Evolutionary conservation across 2,888 invertebrate species (phyloP).

Genomic region (Leucophenga montana): DNA sequence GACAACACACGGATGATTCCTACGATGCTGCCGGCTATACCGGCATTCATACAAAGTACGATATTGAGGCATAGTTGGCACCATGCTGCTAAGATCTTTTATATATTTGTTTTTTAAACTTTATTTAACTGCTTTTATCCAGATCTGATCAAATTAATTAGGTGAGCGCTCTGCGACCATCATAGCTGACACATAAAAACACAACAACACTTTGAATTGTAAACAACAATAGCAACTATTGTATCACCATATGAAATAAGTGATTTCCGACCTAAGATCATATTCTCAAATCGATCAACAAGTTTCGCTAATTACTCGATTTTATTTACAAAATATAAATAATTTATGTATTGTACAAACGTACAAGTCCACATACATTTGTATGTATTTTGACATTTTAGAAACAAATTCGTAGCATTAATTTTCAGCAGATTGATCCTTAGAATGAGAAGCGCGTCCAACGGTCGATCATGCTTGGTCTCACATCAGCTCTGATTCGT

Average conservation of each 20-base stretch:
- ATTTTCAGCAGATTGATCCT: not conserved
- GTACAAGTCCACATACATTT: no score
- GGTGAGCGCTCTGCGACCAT: not conserved
- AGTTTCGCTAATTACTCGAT: no score
- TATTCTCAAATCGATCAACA: no score
- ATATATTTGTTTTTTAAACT: not conserved
- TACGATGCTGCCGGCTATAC: no score
- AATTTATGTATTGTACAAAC: no score
- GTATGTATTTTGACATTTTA: no score
- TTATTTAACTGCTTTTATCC: constrained; percentile 42
- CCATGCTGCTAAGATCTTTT: no score
- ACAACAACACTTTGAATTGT: constrained; percentile 49
- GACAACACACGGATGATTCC: no score
- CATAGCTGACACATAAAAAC: not conserved
- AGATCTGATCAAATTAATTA: constrained; percentile 36
- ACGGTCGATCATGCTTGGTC: constrained; percentile 51
- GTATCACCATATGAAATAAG: not conserved
- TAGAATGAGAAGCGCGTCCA: constrained; percentile 58
- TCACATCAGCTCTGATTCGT: constrained; percentile 27
- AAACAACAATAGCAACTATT: constrained; percentile 33
- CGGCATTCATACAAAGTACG: not conserved
- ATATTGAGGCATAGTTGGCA: no score
- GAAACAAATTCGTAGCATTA: no score
- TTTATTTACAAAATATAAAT: no score
- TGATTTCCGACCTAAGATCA: no score